Evolutionary conservation across 2,797 vertebrate species (phyloP), one percentile per base, ranked within the genome.

Genomic region (Huso huso): DNA sequence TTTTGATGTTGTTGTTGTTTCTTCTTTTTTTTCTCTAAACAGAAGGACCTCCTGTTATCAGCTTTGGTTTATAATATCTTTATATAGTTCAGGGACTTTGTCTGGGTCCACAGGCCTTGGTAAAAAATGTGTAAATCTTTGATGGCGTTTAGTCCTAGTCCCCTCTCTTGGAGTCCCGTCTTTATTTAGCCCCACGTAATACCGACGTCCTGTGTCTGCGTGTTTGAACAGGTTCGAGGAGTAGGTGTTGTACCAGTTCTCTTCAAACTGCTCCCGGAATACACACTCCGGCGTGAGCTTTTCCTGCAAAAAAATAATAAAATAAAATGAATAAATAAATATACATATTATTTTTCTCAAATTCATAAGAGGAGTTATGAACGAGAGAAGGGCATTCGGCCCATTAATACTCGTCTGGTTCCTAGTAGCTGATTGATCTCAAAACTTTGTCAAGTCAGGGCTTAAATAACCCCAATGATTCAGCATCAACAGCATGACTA

Each of bases 201-300:
- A 98, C 80, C 92, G 92, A 55, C 95, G 84, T 74, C 95, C 95
- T 82, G 87, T 92, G 79, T 98, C 94, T 77, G 91, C 92, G 0
- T 99, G 94, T 70, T 95, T 93, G 77, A 98, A 98, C 51, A 98
- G 91, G 81, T 97, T 97, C 61, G 95, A 98, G 18, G 95, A 95
- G 84, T 99, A 98, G 0, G 96, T 99, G 78, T 99, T 99, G 90
- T 99, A 99, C 96, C 96, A 99, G 86, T 99, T 99, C 85, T 99
- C 95, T 83, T 99, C 96, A 84, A 99, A 98, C 77, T 97, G 94
- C 81, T 98, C 96, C 86, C 88, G 90, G 85, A 99, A 99, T 66
- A 97, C 91, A 74, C 93, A 93, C 78, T 99, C 96, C 59, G 96
- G 92, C n/a, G 93, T 94, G 80, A 99, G 83, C 76, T 97, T 97